Evolutionary conservation across 2,797 vertebrate genomes (phyloP).

Genomic region (Premnoplex brunnescens): DNA sequence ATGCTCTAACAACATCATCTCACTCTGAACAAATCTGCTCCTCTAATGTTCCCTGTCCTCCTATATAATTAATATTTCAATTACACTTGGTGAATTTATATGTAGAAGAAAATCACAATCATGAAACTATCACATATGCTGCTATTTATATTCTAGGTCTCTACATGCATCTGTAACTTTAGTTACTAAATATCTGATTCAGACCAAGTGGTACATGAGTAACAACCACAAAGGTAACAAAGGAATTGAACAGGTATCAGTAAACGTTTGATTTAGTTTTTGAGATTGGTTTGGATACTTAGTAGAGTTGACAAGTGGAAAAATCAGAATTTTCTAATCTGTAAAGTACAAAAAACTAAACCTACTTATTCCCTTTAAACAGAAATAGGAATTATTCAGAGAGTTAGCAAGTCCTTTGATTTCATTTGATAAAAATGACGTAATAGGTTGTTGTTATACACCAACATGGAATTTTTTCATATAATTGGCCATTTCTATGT

Average conservation of each 20-base stretch:
- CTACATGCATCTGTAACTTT: neutral
- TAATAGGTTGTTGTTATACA: neutral
- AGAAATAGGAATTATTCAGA: neutral
- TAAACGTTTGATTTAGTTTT: neutral
- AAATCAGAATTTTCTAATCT: neutral
- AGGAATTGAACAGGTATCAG: neutral
- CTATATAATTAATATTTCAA: neutral
- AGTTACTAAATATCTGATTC: neutral
- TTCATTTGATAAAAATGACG: neutral
- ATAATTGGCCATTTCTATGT: neutral
- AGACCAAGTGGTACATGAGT: fast-evolving
- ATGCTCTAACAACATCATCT: neutral
- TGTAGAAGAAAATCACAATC: neutral
- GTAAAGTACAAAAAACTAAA: neutral
- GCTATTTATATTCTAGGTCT: neutral
- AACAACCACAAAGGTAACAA: neutral
- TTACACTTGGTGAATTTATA: neutral
- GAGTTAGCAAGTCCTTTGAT: neutral
- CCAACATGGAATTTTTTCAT: neutral
- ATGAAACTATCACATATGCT: neutral
- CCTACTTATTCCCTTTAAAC: neutral
- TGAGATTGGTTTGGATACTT: neutral
- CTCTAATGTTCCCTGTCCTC: neutral
- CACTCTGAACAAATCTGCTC: neutral
- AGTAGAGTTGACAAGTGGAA: neutral